phyloP scores from a whole-genome alignment of 2,113 vertebrate species.

The Tragelaphus buxtoni region DNA sequence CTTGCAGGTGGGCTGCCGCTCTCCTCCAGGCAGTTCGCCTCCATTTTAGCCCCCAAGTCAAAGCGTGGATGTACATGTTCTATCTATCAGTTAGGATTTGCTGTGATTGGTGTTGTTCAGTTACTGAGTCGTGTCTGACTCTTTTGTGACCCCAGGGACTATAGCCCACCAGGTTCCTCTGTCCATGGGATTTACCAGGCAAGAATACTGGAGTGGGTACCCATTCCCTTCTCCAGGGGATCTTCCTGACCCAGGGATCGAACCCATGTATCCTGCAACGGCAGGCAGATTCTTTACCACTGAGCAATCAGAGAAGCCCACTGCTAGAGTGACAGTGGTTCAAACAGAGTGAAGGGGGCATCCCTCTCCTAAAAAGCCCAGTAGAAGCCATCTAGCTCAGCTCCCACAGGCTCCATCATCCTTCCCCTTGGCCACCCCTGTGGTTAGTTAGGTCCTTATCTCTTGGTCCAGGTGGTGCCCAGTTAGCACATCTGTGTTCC shows the following conservation, averaged over 20 bases:
- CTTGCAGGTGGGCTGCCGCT: fast-evolving
- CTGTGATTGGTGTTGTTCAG: not conserved
- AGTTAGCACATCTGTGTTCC: too few species aligned
- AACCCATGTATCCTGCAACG: not conserved
- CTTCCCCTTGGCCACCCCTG: not conserved
- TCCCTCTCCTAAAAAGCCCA: not conserved
- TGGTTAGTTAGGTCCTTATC: not conserved
- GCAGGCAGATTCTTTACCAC: not conserved
- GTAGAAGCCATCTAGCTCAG: too few species aligned
- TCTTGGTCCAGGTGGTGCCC: not conserved
- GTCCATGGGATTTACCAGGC: not conserved
- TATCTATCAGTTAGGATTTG: not conserved
- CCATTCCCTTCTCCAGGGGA: not conserved
- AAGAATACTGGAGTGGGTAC: not conserved
- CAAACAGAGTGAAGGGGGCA: not conserved
- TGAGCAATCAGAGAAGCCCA: not conserved
- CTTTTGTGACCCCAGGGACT: not conserved
- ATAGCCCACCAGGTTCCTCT: not conserved
- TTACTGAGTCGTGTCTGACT: not conserved
- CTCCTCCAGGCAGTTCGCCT: not conserved
- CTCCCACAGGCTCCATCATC: too few species aligned
- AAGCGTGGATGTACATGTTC: not conserved
- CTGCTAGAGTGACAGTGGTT: fast-evolving
- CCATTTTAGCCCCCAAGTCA: not conserved
- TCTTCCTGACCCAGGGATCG: not conserved